Evolutionary conservation across 2,113 vertebrate genomes (phyloP).

Genomic region (Campylomormyrus numenius): DNA sequence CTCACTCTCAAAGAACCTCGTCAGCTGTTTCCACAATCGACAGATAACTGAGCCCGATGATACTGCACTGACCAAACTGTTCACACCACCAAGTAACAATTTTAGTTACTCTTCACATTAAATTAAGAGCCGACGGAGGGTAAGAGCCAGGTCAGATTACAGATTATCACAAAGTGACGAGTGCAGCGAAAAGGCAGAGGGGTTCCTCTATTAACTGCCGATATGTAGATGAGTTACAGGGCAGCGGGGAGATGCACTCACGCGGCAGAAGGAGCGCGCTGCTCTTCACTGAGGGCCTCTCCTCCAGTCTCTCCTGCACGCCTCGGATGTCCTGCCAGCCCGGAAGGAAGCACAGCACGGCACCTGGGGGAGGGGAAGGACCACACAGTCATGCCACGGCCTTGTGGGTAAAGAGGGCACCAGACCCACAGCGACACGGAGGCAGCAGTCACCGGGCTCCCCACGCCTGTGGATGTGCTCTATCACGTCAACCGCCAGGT

Average conservation of each 20-base stretch:
- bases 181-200: constrained; percentile 15
- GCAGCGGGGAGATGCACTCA: constrained; percentile 48
- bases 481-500: constrained; percentile 79
- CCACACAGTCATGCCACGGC: background rate
- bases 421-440: background rate
- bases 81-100: background rate
- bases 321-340: constrained; percentile 94
- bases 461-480: constrained; percentile 74
- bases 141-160: background rate
- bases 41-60: background rate
- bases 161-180: background rate
- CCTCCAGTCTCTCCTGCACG: constrained; percentile 78
- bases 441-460: constrained; percentile 70
- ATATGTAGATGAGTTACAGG: background rate
- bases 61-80: background rate
- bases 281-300: constrained; percentile 54
- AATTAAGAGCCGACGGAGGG: background rate
- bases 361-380: constrained; percentile 59
- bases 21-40: background rate
- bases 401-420: background rate
- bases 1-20: background rate
- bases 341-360: constrained; percentile 91
- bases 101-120: background rate
- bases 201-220: too few species aligned
- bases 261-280: constrained; percentile 78